Conservation (phyloP, 1,140 invertebrate species). For the Chymomyza costata region DNA sequence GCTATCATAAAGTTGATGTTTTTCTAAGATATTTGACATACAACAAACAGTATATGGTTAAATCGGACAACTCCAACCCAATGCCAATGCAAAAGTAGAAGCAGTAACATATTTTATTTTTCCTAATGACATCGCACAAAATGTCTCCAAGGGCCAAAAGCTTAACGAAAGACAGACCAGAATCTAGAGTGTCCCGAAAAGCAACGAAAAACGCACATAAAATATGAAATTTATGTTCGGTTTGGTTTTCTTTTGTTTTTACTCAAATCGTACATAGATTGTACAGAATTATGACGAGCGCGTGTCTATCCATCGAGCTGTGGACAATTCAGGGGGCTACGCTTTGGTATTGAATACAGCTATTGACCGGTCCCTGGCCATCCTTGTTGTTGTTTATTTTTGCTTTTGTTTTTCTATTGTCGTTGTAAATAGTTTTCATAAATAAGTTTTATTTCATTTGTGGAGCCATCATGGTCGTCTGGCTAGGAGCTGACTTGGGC, state of each 20-base stretch:
- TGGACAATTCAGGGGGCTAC: constrained; percentile 55
- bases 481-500: constrained; percentile 2
- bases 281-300: constrained; percentile 72
- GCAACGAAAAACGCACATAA: constrained; percentile 59
- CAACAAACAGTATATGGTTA: constrained; percentile 23
- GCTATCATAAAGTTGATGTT: constrained; percentile 68
- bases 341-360: not conserved
- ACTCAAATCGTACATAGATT: constrained; percentile 74
- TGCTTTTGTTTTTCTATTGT: constrained; percentile 35
- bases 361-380: too few species aligned
- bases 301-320: constrained; percentile 63
- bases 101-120: constrained; percentile 66
- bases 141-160: constrained; percentile 54
- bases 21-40: constrained; percentile 69
- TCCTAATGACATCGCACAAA: constrained; percentile 67
- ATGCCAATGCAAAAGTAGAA: not conserved
- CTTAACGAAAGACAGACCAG: constrained; percentile 11
- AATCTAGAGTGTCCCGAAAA: constrained; percentile 34
- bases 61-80: constrained; percentile 9
- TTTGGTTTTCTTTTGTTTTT: constrained; percentile 67
- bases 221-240: constrained; percentile 68
- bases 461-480: constrained; percentile 36
- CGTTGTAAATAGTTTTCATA: constrained; percentile 68
- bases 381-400: constrained; percentile 25
- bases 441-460: constrained; percentile 70